Percentiles rank a stretch among this genome's conserved stretches.
phyloP scores from a whole-genome alignment of 2,113 vertebrate genomes.

The Verasper variegatus region DNA sequence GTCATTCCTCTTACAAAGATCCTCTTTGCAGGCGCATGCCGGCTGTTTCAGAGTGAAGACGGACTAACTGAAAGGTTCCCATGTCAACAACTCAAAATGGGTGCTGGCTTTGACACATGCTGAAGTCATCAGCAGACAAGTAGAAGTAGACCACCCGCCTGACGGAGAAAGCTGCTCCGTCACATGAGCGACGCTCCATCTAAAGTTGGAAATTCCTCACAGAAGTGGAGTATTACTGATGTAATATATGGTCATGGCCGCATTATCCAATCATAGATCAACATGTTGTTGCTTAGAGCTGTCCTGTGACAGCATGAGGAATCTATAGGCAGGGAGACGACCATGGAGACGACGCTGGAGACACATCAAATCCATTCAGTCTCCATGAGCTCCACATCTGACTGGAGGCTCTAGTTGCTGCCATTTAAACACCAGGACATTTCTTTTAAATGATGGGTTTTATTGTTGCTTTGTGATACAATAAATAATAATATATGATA shows the following conservation, averaged over 20 bases:
- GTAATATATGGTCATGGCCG: conserved; percentile 1
- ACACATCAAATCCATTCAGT: conserved; percentile 44
- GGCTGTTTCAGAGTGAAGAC: not conserved
- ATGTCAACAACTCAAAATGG: not conserved
- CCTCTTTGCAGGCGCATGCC: not conserved
- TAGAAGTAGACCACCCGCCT: not conserved
- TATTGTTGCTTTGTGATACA: not conserved
- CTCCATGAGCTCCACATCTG: not conserved
- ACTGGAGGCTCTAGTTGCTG: not conserved
- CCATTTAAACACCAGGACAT: not conserved
- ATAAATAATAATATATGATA: too few species aligned
- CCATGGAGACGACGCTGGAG: not conserved
- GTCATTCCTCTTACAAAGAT: not conserved
- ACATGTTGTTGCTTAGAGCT: conserved; percentile 20
- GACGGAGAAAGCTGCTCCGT: conserved; percentile 1
- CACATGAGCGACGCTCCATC: conserved; percentile 8
- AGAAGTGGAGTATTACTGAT: conserved; percentile 20
- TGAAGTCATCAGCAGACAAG: not conserved
- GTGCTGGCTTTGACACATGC: not conserved
- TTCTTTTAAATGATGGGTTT: not conserved
- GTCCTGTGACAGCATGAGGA: conserved; percentile 61
- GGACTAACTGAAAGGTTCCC: not conserved
- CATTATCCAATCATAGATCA: conserved; percentile 8
- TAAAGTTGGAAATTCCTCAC: conserved; percentile 19
- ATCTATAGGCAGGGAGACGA: conserved; percentile 25